phyloP scores from a whole-genome alignment of 1,140 invertebrate species.

The Saccostrea echinata region DNA sequence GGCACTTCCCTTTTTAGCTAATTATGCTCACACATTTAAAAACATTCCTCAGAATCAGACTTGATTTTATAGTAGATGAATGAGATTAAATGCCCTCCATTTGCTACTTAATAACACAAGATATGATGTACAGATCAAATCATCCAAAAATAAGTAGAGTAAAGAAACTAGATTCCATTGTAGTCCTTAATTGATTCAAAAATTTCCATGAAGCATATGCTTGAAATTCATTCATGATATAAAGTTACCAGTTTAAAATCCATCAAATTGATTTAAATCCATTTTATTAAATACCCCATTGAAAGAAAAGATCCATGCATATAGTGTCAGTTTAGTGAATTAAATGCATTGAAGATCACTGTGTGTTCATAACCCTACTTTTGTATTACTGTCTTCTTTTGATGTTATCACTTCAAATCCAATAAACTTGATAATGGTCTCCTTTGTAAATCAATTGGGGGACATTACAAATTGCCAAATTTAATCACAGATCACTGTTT shows the following conservation, averaged over 20 bases:
- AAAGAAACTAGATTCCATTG: background rate
- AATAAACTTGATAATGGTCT: conserved; percentile 25
- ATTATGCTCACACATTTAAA: background rate
- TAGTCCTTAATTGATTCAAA: background rate
- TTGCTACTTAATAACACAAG: background rate
- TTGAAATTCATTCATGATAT: conserved; percentile 36
- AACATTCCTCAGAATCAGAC: background rate
- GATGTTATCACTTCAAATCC: conserved; percentile 21
- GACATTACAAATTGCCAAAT: conserved; percentile 1
- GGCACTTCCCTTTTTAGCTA: background rate
- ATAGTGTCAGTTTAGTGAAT: conserved; percentile 9
- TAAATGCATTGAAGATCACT: conserved; percentile 26
- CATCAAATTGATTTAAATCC: conserved; percentile 24
- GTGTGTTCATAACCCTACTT: conserved; percentile 19
- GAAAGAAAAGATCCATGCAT: conserved; percentile 1
- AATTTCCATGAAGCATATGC: background rate
- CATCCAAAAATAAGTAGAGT: background rate
- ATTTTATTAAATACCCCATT: conserved; percentile 12
- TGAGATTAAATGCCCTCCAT: background rate
- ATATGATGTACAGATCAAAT: background rate
- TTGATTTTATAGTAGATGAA: background rate
- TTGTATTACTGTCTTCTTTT: conserved; percentile 13
- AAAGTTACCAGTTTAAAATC: conserved; percentile 31
- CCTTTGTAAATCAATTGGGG: background rate
- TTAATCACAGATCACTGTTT: conserved; percentile 15